phyloP scores from a whole-genome alignment of 2,113 vertebrate species.

The Hassar affinis region DNA sequence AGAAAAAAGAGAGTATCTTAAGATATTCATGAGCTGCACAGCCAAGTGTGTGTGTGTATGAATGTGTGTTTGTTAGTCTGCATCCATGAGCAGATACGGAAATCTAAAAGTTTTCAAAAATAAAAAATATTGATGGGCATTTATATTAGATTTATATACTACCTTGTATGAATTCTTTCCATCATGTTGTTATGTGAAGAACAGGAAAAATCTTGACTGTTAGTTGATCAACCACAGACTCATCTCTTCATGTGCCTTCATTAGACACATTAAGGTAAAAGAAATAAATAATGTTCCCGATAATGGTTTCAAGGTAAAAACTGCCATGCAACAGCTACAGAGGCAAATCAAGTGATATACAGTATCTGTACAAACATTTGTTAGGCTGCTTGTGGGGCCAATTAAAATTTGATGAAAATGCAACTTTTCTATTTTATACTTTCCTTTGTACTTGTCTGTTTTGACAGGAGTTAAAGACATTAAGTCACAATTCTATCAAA shows the following conservation, averaged over 20 bases:
- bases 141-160: background rate
- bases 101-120: background rate
- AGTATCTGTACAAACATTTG: background rate
- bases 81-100: background rate
- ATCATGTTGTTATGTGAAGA: background rate
- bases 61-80: background rate
- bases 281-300: background rate
- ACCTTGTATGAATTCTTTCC: background rate
- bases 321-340: background rate
- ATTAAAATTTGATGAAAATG: background rate
- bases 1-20: slow-evolving; percentile 29
- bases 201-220: background rate
- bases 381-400: background rate
- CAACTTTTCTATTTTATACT: background rate
- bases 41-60: background rate
- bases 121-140: too few species aligned
- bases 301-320: background rate
- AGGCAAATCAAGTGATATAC: background rate
- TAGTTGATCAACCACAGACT: background rate
- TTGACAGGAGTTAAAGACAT: background rate
- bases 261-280: background rate
- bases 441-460: background rate
- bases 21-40: slow-evolving; percentile 44
- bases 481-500: background rate
- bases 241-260: background rate